A percentile compares a stretch with the other conserved stretches of the same genome.
Conservation (phyloP, 2,113 vertebrate genomes). For the Electrona antarctica region DNA sequence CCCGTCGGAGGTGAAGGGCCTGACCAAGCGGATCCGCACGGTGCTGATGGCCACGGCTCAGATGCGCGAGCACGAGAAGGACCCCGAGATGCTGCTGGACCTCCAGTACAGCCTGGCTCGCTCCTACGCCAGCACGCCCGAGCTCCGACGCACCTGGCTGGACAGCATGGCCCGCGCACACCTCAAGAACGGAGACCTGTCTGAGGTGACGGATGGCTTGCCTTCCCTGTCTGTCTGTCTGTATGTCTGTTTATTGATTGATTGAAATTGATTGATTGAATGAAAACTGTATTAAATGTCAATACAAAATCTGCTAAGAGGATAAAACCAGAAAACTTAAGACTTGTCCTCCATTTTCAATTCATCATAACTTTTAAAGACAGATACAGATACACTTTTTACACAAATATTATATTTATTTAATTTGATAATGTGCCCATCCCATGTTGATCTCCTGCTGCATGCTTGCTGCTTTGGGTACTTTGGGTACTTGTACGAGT, state of each 20-base stretch:
- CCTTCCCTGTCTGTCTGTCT: background rate
- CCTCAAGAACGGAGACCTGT: constrained; percentile 92
- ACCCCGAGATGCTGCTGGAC: constrained; percentile 96
- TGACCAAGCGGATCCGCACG: constrained; percentile 95
- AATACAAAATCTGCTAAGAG: no score
- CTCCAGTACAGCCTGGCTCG: constrained; percentile 96
- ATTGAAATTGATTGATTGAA: no score
- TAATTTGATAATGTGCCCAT: no score
- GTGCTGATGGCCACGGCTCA: constrained; percentile 98
- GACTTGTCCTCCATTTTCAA: no score
- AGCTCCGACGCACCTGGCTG: constrained; percentile 94
- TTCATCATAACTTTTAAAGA: no score
- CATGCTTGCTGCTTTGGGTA: no score
- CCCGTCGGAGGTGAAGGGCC: constrained; percentile 92
- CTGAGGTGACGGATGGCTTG: constrained; percentile 82
- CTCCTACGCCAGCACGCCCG: constrained; percentile 96
- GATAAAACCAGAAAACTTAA: no score
- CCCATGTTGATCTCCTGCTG: no score
- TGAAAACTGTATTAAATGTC: no score
- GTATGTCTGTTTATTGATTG: background rate
- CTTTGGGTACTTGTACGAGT: no score
- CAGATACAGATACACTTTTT: no score
- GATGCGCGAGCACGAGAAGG: constrained; percentile 95
- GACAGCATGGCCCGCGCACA: constrained; percentile 98
- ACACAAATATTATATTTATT: no score